A percentile compares a stretch with the other conserved stretches of the same genome.
Evolutionary conservation across 2,888 invertebrate genomes (phyloP).

Genomic region (Clivina fossor): DNA sequence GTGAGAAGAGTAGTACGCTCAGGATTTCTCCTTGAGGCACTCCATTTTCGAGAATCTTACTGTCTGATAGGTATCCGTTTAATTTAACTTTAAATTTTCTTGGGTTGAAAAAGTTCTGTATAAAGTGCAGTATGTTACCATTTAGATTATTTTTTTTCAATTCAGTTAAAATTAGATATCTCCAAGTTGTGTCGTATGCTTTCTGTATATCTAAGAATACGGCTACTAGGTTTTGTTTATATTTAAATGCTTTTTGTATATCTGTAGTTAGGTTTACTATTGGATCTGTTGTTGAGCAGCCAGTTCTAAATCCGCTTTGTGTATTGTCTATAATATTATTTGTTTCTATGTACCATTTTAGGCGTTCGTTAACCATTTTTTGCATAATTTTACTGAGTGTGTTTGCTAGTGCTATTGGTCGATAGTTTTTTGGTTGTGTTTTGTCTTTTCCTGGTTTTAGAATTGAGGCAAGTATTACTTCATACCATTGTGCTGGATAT

Average conservation of each 20-base stretch:
- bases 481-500: conserved; percentile 8
- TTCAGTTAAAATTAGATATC: neutral
- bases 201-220: conserved; percentile 9
- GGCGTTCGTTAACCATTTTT: conserved; percentile 20
- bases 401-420: conserved; percentile 19
- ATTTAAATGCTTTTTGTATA: conserved; percentile 11
- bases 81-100: conserved; percentile 14
- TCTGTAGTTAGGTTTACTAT: conserved; percentile 8
- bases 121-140: conserved; percentile 2
- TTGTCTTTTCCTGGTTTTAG: conserved; percentile 11
- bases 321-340: conserved; percentile 7
- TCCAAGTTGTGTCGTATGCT: conserved; percentile 21
- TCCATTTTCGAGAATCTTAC: conserved; percentile 7
- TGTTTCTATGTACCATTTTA: conserved; percentile 16
- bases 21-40: conserved; percentile 7
- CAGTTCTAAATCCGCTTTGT: conserved; percentile 19
- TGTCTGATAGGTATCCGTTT: neutral
- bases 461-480: conserved; percentile 12
- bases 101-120: conserved; percentile 4
- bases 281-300: conserved; percentile 13
- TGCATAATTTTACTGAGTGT: conserved; percentile 18
- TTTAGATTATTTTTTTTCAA: conserved; percentile 7
- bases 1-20: conserved; percentile 7
- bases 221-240: conserved; percentile 16
- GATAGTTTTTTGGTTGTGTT: conserved; percentile 10